Conservation (phyloP, 2,113 vertebrate genomes). For the Australoheros scitulus region DNA sequence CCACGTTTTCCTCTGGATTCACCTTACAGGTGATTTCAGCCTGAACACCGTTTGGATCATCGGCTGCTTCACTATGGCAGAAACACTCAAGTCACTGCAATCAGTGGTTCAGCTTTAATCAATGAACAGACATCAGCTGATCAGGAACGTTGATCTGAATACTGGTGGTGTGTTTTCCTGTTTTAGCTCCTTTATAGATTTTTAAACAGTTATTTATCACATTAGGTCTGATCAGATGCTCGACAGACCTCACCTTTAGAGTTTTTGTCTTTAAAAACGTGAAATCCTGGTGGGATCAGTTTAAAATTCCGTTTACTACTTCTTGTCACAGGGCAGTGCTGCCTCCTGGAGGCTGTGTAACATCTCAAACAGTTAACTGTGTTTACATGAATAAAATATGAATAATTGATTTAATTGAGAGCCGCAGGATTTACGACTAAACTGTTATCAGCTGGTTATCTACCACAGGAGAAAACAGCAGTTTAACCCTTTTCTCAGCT, state of each 20-base stretch:
- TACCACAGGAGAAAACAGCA: not conserved
- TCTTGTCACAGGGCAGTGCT: not conserved
- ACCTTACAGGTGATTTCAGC: too few relatives aligned
- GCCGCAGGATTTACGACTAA: not conserved
- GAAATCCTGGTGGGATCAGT: not conserved
- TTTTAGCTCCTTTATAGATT: not conserved
- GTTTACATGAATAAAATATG: fast-evolving
- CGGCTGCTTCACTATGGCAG: not conserved
- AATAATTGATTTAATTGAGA: not conserved
- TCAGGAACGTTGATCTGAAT: not conserved
- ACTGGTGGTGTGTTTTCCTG: not conserved
- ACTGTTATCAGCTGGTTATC: too few relatives aligned
- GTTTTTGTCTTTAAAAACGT: not conserved
- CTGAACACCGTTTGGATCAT: not conserved
- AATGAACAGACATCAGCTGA: not conserved
- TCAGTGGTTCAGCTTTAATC: not conserved
- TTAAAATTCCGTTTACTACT: not conserved
- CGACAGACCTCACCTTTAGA: not conserved
- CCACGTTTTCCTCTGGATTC: too few relatives aligned
- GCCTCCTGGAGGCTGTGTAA: not conserved
- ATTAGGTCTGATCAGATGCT: not conserved
- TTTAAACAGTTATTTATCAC: not conserved
- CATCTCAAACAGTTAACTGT: not conserved
- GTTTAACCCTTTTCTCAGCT: not conserved
- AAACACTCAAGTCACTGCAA: not conserved